Base-by-base conservation (phyloP, 2,888 invertebrate species). In the Strigamia crassipes region DNA sequence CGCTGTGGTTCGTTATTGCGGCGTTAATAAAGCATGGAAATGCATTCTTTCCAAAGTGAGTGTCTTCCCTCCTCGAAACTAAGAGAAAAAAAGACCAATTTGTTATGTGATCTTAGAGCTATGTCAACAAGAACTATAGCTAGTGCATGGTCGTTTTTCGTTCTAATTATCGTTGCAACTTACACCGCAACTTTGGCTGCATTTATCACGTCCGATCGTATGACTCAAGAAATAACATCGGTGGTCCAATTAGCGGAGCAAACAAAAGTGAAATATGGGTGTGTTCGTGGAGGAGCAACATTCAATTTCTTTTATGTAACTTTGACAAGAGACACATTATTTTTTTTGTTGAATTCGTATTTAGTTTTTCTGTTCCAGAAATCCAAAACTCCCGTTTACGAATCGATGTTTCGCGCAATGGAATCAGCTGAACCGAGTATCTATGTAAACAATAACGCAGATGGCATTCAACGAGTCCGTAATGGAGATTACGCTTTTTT, bases 141-240 rank as follows among this genome's bases (percentile, higher is more conserved):
- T 1, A 95, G 96, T 51, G 95, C 96, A 92, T 88, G 88, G 96
- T 96, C 96, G 96, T 96, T 96, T 89, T 96, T 96, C 89, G 96
- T 95, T 0, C 89, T 96, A 79, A 96, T 97, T 86, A 96, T 97
- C 94, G 96, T 97, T 85, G 96, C 96, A 0, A 96, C 96, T 9
- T 97, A 97, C 88, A 97, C 97, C 23, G 97, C 97, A 82, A 97
- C 97, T 89, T 89, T 97, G 86, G 97, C 97, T 78, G 97, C 97
- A 9, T 97, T 97, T 87, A 90, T 97, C 4, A 97, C 97, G 0
- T 95, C 95, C 21, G 96, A 95, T 86, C 90, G 96, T 85, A 96
- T 96, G 95, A 96, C 96, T 85, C 94, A 94, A 12, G 96, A 97
- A 0, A 97, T 99, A 82, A 96, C 96, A 87, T 94, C 94, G 86